phyloP scores from a whole-genome alignment of 2,113 vertebrate species.

The Thinocorus orbignyianus region DNA sequence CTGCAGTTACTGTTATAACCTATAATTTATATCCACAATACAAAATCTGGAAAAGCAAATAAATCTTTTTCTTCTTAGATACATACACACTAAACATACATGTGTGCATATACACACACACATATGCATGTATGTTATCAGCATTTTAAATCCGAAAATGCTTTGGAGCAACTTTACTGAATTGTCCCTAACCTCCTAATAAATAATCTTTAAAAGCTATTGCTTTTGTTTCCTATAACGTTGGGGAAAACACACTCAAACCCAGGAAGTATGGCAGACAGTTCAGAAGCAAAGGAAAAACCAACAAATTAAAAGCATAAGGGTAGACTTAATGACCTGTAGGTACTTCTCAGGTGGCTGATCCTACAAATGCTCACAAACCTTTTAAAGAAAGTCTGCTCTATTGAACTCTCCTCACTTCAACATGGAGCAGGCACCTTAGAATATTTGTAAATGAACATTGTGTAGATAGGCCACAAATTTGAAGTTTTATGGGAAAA shows the following conservation, averaged over 20 bases:
- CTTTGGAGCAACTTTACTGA: not conserved
- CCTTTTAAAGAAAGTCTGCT: not conserved
- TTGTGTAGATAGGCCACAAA: not conserved
- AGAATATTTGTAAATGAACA: not conserved
- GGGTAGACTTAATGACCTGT: not conserved
- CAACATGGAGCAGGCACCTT: not conserved
- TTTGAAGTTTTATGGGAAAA: not conserved
- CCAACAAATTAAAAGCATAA: constrained; percentile 66
- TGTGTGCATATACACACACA: not conserved
- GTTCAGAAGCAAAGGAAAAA: constrained; percentile 33
- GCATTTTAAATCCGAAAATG: not conserved
- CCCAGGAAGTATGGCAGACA: constrained; percentile 61
- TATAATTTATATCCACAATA: not conserved
- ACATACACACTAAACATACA: not conserved
- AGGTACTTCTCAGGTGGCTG: constrained; percentile 27
- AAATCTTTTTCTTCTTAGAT: not conserved
- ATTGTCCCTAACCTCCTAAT: not conserved
- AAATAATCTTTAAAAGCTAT: not conserved
- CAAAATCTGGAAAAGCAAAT: not conserved
- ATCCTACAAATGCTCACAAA: not conserved
- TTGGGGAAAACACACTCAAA: constrained; percentile 51
- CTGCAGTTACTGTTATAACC: not conserved
- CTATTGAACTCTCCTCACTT: not conserved
- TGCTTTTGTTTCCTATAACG: not conserved
- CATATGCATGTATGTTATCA: not conserved